Conservation (phyloP, 2,797 vertebrate genomes). For the Gorsachius magnificus region DNA sequence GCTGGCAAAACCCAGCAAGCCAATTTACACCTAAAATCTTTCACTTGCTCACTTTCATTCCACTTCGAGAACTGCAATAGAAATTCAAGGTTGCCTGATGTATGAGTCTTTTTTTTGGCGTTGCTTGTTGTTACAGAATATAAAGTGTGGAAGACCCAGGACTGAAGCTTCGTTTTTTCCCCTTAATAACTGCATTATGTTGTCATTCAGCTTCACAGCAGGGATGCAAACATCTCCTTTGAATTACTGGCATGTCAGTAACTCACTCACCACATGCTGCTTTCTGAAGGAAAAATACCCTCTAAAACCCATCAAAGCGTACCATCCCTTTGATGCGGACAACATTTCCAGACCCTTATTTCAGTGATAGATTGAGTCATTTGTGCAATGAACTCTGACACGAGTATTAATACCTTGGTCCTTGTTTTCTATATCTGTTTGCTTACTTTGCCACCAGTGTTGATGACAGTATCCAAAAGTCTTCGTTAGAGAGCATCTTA, state of each 20-base stretch:
- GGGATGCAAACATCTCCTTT: constrained; percentile 37
- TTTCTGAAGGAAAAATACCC: constrained; percentile 47
- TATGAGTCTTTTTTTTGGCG: not conserved
- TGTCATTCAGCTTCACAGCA: constrained; percentile 65
- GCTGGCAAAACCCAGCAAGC: not conserved
- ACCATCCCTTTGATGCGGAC: constrained; percentile 48
- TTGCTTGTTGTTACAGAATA: not conserved
- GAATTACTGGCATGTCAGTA: constrained; percentile 50
- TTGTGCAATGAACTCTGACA: constrained; percentile 38
- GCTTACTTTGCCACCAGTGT: not conserved
- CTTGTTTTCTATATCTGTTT: not conserved
- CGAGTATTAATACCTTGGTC: not conserved
- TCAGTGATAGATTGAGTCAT: constrained; percentile 35
- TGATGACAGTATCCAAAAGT: not conserved
- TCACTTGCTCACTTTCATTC: not conserved
- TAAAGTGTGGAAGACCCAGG: not conserved
- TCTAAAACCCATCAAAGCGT: constrained; percentile 10
- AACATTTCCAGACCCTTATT: constrained; percentile 27
- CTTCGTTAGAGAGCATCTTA: not conserved
- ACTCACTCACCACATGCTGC: not conserved
- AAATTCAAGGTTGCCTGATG: constrained; percentile 7
- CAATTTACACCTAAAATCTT: not conserved
- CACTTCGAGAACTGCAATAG: not conserved
- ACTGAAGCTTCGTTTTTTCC: not conserved
- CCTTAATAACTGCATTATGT: constrained; percentile 19